Base-by-base conservation (phyloP, 2,113 vertebrate species). In the Rana temporaria region DNA sequence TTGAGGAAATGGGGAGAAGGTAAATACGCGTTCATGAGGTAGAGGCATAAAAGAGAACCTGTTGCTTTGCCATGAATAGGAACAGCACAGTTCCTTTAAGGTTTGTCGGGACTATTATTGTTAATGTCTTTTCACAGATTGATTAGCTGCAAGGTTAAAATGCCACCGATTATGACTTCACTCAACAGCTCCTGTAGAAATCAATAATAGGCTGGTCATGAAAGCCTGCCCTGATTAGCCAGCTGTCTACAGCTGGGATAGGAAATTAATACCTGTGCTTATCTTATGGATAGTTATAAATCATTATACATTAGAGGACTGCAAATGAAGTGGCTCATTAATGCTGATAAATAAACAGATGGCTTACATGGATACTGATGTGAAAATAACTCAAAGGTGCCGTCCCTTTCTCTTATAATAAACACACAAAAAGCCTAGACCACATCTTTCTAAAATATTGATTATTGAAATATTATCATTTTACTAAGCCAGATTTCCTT, bases 271-370 rank as follows among this genome's bases (percentile, higher is more conserved):
- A 1, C 0, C 0, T 0, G 0, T 6, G 18, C 6, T 75, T 85
- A 88, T 84, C 64, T 84, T 79, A 84, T 67, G 7, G 0, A 84
- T n/a, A 24, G 30, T 69, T 86, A 38, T 87, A 87, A 86, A 84
- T 88, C 85, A 60, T 81, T 69, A 73, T 71, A 73, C 65, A 86
- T 79, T 53, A 65, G 48, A 85, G 69, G 63, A 67, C 1, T 88
- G 78, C 84, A 88, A 88, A 88, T 88, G 59, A 64, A 84, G 84
- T 84, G 73, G 83, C 71, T 80, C 60, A 80, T 82, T 82, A 82
- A 57, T 65, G 62, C 56, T 34, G 57, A 82, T 66, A 82, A 73
- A 74, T 75, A 74, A 82, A 74, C 80, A 82, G 63, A 14, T 2
- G 59, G 42, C 52, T 59, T 75, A 67, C 52, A 19, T 75, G 70